Evolutionary conservation across 2,113 vertebrate species (phyloP), one percentile per base, ranked within the genome.

Genomic region (Brachionichthys hirsutus): DNA sequence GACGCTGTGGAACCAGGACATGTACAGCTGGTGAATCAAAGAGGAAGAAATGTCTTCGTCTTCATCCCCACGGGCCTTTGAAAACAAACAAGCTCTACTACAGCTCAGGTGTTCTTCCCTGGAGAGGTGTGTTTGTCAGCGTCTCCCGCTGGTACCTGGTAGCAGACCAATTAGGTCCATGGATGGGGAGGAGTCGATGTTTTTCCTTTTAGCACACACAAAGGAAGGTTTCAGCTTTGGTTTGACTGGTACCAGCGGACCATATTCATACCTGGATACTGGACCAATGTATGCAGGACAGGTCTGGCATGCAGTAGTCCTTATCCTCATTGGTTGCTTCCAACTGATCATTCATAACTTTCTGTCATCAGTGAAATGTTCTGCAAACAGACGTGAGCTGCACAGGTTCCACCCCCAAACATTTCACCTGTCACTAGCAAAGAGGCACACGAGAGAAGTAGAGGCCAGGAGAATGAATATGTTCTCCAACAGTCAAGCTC

Each of bases 61-160:
- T n/a, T 35, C 3, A 15, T 20, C 64, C 83, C 49, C 11, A 36
- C 52, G 84, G 80, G 77, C 56, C 48, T 70, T 70, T 61, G 17
- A 65, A 82, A 67, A 88, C 72, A 89, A 86, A 87, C 78, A 87
- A 78, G 70, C 56, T 46, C 38, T 0, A 24, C 53, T n/a, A 12
- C 51, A 70, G 73, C 78, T 71, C 75, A 84, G 83, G 80, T 85
- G 84, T 65, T 70, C 36, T 16, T 62, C 64, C 61, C 54, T 6
- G 53, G 66, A 54, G 76, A 69, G 43, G 65, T 51, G 62, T 85
- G 83, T 87, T 87, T 87, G 73, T 82, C 80, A 77, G 66, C 34
- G 49, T 54, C 22, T 82, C 83, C 80, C 80, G 24, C 38, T 12
- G 58, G 77, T 72, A 69, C 51, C 61, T 6, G 30, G 34, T 57